Base-by-base conservation (phyloP, 2,113 vertebrate genomes). In the Xyliphius kryptos region DNA sequence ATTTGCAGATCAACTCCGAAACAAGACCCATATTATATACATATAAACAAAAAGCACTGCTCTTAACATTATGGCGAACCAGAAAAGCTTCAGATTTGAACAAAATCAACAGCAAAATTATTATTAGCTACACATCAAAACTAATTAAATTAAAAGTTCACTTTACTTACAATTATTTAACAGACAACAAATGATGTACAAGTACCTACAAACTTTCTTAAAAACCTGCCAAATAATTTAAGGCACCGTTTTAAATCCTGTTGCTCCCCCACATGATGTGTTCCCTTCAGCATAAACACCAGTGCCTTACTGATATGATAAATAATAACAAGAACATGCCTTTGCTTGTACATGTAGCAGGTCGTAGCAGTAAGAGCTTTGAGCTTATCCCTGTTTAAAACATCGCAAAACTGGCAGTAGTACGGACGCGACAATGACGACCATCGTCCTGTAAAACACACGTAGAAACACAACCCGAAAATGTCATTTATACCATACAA, bases 211-310 rank as follows among this genome's bases (percentile, higher is more conserved):
- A 59, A 58, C 9, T 53, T 16, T 43, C 44, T 38, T 43, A 56
- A 53, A 63, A 63, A 41, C 16, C 6, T 2, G 17, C 16, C 1
- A n/a, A n/a, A n/a, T 3, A 37, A 22, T 46, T 56, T 63, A 72
- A 72, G 70, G 66, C 70, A 72, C 66, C 38, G 48, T 36, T 55
- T 51, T 41, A 19, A 57, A 56, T 72, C 48, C 9, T 13, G 26
- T 60, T 50, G 56, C 19, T 26, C 13, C 47, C n/a, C 13, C 9
- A n/a, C 54, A 9, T 58, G 56, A 50, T 58, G 58, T 57, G n/a
- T n/a, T 62, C 44, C 51, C 14, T 49, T 52, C 41, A 61, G 32
- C 22, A 44, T 51, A 20, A 51, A 56, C 52, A 62, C 51, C 38
- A 62, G 46, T 52, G 58, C 46, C 46, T 54, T 19, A 60, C 51